Evolutionary conservation across 1,140 invertebrate genomes (phyloP), one percentile per base, ranked within the genome.

Genomic region (Arion vulgaris): DNA sequence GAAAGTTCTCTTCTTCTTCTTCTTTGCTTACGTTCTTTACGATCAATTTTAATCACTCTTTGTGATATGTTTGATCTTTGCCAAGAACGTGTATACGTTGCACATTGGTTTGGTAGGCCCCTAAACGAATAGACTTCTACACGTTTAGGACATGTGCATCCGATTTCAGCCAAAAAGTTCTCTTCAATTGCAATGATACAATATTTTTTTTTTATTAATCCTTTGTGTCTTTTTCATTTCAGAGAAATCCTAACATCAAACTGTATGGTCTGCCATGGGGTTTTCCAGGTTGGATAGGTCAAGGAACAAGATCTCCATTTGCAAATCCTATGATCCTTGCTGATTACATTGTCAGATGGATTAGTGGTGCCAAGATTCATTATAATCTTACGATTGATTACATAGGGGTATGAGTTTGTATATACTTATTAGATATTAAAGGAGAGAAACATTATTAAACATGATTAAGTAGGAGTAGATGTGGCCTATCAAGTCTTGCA

Each of bases 261-360:
- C 82, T 93, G 51, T 91, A 91, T 85, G 89, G 86, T 41, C 74
- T 93, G 28, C 90, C 92, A 0, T 93, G 92, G 92, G 89, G 89
- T 26, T 92, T 91, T 73, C 92, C 92, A 53, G 90, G 89, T 0
- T 93, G 92, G 92, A 83, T 93, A 51, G 91, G 90, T 11, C 85
- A 85, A 66, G 88, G 89, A 5, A 49, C 84, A 32, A 83, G 83
- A 78, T 83, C 82, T 80, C 92, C 92, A 0, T 93, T 91, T 80
- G 68, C 28, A 9, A 87, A 89, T 53, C 85, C 86, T 0, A 71
- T 83, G 0, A 26, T 84, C 2, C 91, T 91, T 76, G 91, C 91
- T 69, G 85, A 83, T 23, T 92, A 92, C 74, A 85, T 92, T 26
- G 62, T 91, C 34, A 90, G 89, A 62, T 92, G 90, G 89, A 85